phyloP scores from a whole-genome alignment of 2,888 invertebrate genomes.

The Subacronicta megacephala region DNA sequence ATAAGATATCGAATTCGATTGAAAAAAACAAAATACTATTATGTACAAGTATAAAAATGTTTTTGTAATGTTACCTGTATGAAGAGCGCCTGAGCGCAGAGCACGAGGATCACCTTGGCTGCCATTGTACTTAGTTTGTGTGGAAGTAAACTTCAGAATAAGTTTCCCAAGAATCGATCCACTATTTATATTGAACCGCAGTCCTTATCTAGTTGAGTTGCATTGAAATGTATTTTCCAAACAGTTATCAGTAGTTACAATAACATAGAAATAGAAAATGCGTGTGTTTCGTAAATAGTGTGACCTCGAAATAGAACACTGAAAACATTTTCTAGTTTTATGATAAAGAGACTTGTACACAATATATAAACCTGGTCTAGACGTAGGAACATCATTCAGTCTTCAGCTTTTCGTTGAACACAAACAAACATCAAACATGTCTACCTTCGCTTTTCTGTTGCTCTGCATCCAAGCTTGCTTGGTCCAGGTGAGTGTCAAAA shows the following conservation, averaged over 20 bases:
- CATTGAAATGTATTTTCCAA: background rate
- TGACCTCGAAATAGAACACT: constrained; percentile 1
- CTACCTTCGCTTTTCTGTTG: constrained; percentile 32
- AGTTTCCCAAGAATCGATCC: constrained; percentile 7
- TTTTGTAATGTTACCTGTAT: constrained; percentile 3
- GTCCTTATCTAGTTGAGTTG: constrained; percentile 11
- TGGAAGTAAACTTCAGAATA: constrained; percentile 16
- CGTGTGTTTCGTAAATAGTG: background rate
- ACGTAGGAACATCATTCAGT: constrained; percentile 15
- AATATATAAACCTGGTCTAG: constrained; percentile 1
- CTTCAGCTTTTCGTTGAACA: constrained; percentile 17
- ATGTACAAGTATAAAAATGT: too few relatives aligned
- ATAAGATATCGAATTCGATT: background rate
- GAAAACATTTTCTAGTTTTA: background rate
- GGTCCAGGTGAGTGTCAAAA: constrained; percentile 1
- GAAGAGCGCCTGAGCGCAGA: constrained; percentile 41
- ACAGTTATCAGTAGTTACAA: constrained; percentile 9
- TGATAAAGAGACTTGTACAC: background rate
- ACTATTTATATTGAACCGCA: constrained; percentile 24
- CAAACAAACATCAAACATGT: constrained; percentile 32
- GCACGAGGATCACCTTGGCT: constrained; percentile 55
- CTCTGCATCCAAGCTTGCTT: constrained; percentile 48
- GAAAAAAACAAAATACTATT: too few relatives aligned
- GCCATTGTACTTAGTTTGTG: constrained; percentile 51
- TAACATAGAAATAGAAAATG: constrained; percentile 4